A percentile compares a stretch with the other conserved stretches of the same genome.
Evolutionary conservation across 2,888 invertebrate genomes (phyloP).

Genomic region (Clitarchus hookeri): DNA sequence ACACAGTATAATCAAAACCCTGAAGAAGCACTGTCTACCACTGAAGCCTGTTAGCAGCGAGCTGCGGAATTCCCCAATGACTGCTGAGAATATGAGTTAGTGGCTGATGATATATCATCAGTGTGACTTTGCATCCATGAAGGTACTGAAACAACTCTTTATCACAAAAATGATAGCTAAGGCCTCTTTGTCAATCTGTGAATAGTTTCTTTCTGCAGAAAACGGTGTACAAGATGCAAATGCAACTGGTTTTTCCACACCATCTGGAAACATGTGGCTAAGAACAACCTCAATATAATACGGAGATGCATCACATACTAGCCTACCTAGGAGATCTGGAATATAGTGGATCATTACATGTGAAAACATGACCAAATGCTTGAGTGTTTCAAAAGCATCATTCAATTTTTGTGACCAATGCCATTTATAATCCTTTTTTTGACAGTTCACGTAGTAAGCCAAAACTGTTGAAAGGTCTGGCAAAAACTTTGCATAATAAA

Average conservation of each 20-base stretch:
- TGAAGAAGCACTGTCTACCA: no score
- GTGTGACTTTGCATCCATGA: background rate
- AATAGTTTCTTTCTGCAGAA: background rate
- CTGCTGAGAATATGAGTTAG: background rate
- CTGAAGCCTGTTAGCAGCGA: background rate
- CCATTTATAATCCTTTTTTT: background rate
- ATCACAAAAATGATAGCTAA: background rate
- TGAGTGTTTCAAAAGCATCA: background rate
- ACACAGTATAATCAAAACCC: no score
- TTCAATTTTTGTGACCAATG: background rate
- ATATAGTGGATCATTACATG: background rate
- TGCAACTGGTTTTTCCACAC: background rate
- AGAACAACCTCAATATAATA: background rate
- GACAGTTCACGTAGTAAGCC: background rate
- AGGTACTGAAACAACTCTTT: background rate
- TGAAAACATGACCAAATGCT: background rate
- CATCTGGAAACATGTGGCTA: no score
- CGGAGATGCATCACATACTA: background rate
- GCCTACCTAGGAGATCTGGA: background rate
- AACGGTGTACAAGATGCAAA: background rate
- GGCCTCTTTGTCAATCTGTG: background rate
- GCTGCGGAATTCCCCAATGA: background rate
- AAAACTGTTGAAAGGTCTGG: background rate
- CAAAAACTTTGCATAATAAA: background rate
- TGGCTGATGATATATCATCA: background rate